Conservation (phyloP, 2,113 vertebrate species). For the Hippocampus barbouri region DNA sequence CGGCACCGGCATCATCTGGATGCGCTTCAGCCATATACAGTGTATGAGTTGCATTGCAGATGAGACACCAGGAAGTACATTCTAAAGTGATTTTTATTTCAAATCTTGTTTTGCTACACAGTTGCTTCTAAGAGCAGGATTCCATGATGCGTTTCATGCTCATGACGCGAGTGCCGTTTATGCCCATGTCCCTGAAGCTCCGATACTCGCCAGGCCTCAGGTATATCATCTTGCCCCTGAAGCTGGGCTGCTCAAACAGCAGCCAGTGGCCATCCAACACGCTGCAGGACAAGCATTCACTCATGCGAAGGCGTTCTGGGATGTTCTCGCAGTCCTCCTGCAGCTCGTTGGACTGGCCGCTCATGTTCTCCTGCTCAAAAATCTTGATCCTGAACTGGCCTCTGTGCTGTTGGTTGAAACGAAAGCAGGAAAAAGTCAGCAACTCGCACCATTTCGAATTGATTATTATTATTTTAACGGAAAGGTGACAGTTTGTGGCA, state of each 20-base stretch:
- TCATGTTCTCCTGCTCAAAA: conserved; percentile 72
- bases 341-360: conserved; percentile 61
- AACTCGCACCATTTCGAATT: neutral
- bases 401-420: conserved; percentile 57
- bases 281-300: conserved; percentile 68
- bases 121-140: conserved; percentile 53
- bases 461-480: neutral
- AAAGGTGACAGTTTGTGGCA: neutral
- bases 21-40: neutral
- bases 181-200: conserved; percentile 66
- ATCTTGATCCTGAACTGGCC: conserved; percentile 72
- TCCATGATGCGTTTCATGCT: conserved; percentile 74
- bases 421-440: neutral
- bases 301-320: conserved; percentile 65
- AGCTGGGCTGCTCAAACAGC: conserved; percentile 73
- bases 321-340: conserved; percentile 74
- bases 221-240: conserved; percentile 71
- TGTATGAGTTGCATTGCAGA: neutral
- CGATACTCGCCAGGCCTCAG: conserved; percentile 72
- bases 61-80: neutral
- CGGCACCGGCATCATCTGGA: neutral
- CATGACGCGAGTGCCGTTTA: conserved; percentile 33
- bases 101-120: conserved; percentile 25
- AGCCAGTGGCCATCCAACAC: conserved; percentile 79
- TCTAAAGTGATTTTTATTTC: conserved; percentile 54